phyloP scores from a whole-genome alignment of 1,140 invertebrate genomes.

The Sitophilus oryzae region DNA sequence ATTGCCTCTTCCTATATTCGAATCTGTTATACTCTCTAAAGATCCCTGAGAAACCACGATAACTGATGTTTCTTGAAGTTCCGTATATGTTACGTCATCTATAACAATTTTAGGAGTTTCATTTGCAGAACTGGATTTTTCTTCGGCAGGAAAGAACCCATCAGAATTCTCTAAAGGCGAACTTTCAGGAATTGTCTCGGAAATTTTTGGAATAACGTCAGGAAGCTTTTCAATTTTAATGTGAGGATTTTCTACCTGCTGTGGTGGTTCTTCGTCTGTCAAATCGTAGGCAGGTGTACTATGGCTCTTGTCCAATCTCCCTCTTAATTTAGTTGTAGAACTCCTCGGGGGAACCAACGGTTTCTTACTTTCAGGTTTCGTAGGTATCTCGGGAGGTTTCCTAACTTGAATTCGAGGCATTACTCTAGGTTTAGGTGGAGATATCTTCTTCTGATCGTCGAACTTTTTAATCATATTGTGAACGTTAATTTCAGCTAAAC shows the following conservation, averaged over 20 bases:
- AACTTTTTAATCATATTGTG: conserved; percentile 43
- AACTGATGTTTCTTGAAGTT: too few species aligned
- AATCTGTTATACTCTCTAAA: neutral
- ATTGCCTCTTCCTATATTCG: neutral
- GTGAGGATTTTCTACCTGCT: neutral
- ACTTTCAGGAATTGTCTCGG: conserved; percentile 17
- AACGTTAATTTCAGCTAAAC: conserved; percentile 38
- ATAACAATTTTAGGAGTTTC: neutral
- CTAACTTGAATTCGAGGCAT: conserved; percentile 31
- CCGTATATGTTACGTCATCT: too few species aligned
- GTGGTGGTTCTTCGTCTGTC: conserved; percentile 34
- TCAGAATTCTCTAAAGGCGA: conserved; percentile 9
- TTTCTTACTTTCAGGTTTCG: conserved; percentile 37
- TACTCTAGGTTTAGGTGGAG: conserved; percentile 31
- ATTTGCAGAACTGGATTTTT: neutral
- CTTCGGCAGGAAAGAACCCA: conserved; percentile 1
- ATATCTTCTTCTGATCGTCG: conserved; percentile 28
- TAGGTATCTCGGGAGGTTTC: conserved; percentile 39
- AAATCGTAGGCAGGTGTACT: conserved; percentile 72
- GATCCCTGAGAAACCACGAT: neutral
- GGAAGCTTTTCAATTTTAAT: conserved; percentile 15
- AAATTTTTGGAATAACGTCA: conserved; percentile 25
- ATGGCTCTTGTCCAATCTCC: conserved; percentile 66
- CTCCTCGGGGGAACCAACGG: conserved; percentile 40
- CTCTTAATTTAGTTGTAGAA: conserved; percentile 41